phyloP scores from a whole-genome alignment of 1,140 invertebrate species.

The Oncopodura yosiiana region DNA sequence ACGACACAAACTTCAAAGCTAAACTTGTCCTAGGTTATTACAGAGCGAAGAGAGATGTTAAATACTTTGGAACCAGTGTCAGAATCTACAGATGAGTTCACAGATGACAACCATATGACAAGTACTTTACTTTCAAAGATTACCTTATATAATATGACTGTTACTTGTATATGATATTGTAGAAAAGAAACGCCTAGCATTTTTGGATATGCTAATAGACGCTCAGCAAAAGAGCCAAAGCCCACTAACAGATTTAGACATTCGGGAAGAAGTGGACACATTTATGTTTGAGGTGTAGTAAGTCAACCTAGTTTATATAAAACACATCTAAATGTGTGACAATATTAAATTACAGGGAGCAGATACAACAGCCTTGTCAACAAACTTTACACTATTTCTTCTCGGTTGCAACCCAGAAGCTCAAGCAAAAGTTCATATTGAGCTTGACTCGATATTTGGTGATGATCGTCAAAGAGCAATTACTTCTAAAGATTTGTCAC shows the following conservation, averaged over 20 bases:
- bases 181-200: conserved; percentile 50
- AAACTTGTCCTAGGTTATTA: conserved; percentile 6
- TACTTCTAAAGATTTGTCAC: conserved; percentile 43
- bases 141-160: conserved; percentile 31
- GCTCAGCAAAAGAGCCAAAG: conserved; percentile 45
- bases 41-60: conserved; percentile 4
- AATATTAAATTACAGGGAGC: conserved; percentile 9
- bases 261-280: conserved; percentile 59
- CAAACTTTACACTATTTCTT: conserved; percentile 70
- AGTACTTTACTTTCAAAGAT: background rate
- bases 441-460: conserved; percentile 38
- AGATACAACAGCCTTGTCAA: conserved; percentile 73
- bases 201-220: conserved; percentile 63
- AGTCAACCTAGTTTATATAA: background rate
- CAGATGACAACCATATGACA: background rate
- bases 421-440: conserved; percentile 42
- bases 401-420: conserved; percentile 70
- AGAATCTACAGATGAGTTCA: background rate
- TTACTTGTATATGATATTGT: conserved; percentile 12
- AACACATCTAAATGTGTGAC: background rate
- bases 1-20: background rate
- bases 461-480: conserved; percentile 33
- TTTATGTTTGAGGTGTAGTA: conserved; percentile 68
- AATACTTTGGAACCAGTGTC: background rate
- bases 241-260: conserved; percentile 55